Conservation (phyloP, 1,140 invertebrate species). For the Anoplophora glabripennis region DNA sequence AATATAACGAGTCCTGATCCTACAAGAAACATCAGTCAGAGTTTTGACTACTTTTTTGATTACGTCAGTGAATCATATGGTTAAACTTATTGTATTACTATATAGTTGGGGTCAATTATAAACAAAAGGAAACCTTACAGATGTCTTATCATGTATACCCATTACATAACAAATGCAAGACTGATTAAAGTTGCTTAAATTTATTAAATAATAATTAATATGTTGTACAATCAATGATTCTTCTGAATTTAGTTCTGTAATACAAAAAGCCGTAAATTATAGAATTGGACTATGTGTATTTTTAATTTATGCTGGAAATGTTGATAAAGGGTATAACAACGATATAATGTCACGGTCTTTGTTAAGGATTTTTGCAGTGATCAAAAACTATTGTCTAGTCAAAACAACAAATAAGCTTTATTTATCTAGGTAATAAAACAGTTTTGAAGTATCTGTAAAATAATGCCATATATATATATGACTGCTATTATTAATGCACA, state of each 20-base stretch:
- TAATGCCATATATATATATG: conserved; percentile 1
- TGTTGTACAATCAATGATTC: too few relatives aligned
- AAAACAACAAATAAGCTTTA: conserved; percentile 27
- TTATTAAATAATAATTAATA: too few relatives aligned
- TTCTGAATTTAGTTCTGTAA: too few relatives aligned
- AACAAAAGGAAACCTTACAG: background rate
- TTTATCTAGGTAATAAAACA: too few relatives aligned
- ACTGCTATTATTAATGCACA: conserved; percentile 11
- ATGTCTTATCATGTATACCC: conserved; percentile 15
- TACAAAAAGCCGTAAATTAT: too few relatives aligned
- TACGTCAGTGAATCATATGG: conserved; percentile 60
- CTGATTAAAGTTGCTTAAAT: too few relatives aligned
- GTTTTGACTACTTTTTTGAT: conserved; percentile 58
- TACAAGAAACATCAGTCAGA: conserved; percentile 51
- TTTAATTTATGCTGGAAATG: too few relatives aligned
- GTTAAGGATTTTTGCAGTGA: conserved; percentile 31
- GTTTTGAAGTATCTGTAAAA: conserved; percentile 3
- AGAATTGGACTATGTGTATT: too few relatives aligned
- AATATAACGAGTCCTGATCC: conserved; percentile 51
- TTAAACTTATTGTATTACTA: conserved; percentile 35
- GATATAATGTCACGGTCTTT: background rate
- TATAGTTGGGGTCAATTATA: conserved; percentile 12
- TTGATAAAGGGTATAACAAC: conserved; percentile 14
- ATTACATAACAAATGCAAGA: conserved; percentile 7
- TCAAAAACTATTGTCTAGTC: conserved; percentile 27